These are phyloP conservation scores for Nettapus auritus DNA, from an alignment of 2,113 vertebrate species.

Conservation along the genomic window DNA sequence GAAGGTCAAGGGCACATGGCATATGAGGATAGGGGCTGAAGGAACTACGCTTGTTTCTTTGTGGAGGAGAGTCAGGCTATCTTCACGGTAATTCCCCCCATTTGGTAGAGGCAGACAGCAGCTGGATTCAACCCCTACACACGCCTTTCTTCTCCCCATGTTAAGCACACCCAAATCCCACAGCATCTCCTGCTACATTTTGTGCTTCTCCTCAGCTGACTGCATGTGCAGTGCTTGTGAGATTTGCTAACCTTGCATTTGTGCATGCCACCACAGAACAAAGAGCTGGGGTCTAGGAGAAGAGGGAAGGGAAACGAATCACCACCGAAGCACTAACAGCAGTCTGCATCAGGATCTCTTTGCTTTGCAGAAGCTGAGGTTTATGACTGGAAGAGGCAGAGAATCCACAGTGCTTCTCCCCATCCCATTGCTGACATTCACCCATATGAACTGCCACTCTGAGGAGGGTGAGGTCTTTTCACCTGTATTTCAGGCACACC, in stretches of 20 bases:
- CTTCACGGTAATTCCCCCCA: neutral
- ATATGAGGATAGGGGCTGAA: neutral
- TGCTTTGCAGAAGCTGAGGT: neutral
- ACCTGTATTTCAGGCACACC: slow-evolving; percentile 16
- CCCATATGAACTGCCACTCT: neutral
- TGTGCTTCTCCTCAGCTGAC: neutral
- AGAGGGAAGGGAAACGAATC: neutral
- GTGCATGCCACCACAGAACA: neutral
- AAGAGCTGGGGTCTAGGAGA: neutral
- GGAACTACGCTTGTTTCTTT: neutral
- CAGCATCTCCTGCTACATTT: neutral
- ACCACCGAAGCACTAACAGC: neutral
- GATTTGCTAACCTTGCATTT: neutral
- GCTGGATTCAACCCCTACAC: neutral
- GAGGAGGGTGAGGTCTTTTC: neutral
- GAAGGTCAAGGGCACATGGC: neutral
- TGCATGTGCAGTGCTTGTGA: neutral
- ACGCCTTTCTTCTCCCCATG: neutral
- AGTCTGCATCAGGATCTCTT: neutral
- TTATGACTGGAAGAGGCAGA: neutral
- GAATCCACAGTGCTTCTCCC: neutral
- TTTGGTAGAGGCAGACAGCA: neutral
- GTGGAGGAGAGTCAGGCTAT: neutral
- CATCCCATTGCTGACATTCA: neutral
- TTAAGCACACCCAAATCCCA: neutral